Conservation (phyloP, 1,140 invertebrate genomes). For the Lepidurus apus region DNA sequence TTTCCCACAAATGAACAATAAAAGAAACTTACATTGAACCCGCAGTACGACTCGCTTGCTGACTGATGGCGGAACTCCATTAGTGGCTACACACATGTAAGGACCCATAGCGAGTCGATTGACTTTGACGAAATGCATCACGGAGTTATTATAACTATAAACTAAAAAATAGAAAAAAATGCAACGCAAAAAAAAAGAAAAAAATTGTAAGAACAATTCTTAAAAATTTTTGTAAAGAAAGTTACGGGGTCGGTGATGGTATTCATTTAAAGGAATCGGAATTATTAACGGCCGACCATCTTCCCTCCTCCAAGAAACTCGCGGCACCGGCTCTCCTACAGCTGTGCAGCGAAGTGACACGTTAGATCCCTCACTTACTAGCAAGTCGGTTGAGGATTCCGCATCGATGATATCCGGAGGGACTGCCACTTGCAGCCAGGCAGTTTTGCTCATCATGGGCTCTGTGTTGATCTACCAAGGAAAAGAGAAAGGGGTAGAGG, state of each 20-base stretch:
- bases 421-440: conserved; percentile 52
- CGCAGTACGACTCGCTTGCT: conserved; percentile 81
- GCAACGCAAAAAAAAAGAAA: not conserved
- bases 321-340: conserved; percentile 66
- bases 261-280: conserved; percentile 47
- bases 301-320: conserved; percentile 75
- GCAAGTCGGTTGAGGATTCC: conserved; percentile 77
- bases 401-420: conserved; percentile 75
- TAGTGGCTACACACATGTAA: conserved; percentile 60
- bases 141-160: conserved; percentile 34
- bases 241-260: not conserved
- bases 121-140: conserved; percentile 39
- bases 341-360: conserved; percentile 65
- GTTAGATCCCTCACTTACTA: conserved; percentile 75
- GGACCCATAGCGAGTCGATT: conserved; percentile 66
- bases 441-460: conserved; percentile 54
- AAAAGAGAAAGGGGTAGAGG: not conserved
- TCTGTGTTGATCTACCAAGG: conserved; percentile 26
- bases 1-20: not conserved
- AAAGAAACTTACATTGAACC: conserved; percentile 69
- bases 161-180: not conserved
- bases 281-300: conserved; percentile 52
- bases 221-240: not conserved
- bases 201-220: not conserved
- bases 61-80: conserved; percentile 70